Percentiles rank a stretch among this genome's conserved stretches.
These are phyloP conservation scores for Lordiphosa clarofinis DNA, from an alignment of 1,140 invertebrate species.

Conservation along the genomic window DNA sequence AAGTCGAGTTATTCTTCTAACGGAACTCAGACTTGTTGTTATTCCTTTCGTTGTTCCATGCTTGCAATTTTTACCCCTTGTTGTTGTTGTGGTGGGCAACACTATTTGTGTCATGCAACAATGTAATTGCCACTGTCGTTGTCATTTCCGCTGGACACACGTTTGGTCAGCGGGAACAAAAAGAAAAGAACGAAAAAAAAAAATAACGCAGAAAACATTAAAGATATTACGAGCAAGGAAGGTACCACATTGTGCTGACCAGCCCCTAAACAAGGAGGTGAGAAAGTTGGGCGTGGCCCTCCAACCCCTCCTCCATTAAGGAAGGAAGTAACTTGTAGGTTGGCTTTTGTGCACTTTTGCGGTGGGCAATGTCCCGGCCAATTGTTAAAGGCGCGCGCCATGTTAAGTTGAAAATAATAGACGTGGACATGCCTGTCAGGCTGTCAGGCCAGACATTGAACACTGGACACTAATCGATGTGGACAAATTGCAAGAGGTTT, in stretches of 20 bases:
- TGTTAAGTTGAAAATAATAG: constrained; percentile 76
- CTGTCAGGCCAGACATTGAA: constrained; percentile 57
- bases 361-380: constrained; percentile 56
- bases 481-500: constrained; percentile 54
- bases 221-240: constrained; percentile 52
- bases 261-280: constrained; percentile 3
- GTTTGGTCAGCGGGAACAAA: constrained; percentile 29
- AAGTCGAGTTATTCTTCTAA: background rate
- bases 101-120: constrained; percentile 79
- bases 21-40: background rate
- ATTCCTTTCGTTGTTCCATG: constrained; percentile 10
- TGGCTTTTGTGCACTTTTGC: constrained; percentile 71
- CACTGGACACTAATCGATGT: constrained; percentile 66
- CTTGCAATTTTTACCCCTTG: constrained; percentile 22
- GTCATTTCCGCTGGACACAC: constrained; percentile 79
- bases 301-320: constrained; percentile 23
- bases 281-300: constrained; percentile 21
- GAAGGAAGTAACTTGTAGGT: constrained; percentile 74
- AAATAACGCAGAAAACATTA: constrained; percentile 43
- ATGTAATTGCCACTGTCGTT: constrained; percentile 80
- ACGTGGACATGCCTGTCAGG: constrained; percentile 67
- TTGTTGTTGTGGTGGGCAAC: constrained; percentile 49
- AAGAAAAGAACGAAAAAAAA: constrained; percentile 4
- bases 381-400: constrained; percentile 55
- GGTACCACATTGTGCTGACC: background rate